A percentile compares a stretch with the other conserved stretches of the same genome.
These are phyloP conservation scores for Empis livida DNA, from an alignment of 2,888 invertebrate genomes.

Conservation along the genomic window DNA sequence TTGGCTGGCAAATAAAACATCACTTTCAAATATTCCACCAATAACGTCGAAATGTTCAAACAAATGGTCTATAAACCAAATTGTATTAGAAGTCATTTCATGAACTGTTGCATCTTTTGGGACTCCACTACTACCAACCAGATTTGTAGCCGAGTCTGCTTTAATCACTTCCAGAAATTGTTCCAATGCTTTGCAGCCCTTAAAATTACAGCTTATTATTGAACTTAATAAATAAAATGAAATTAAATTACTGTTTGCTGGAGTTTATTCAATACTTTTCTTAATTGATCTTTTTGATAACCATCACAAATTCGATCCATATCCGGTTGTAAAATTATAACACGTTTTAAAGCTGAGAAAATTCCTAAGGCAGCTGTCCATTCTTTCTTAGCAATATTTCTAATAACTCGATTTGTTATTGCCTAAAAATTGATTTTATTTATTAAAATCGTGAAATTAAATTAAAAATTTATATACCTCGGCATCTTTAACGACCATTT, in stretches of 20 bases:
- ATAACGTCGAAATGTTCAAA: conserved; percentile 66
- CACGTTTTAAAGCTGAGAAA: conserved; percentile 70
- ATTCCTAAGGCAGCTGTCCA: conserved; percentile 68
- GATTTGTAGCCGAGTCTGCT: conserved; percentile 59
- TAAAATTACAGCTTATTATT: too few species aligned
- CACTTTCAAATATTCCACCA: conserved; percentile 47
- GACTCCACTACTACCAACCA: conserved; percentile 39
- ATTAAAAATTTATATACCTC: conserved; percentile 45
- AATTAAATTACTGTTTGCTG: conserved; percentile 57
- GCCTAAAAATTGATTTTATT: conserved; percentile 38
- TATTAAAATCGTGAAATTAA: neutral
- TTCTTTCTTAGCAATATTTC: conserved; percentile 63
- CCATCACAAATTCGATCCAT: conserved; percentile 66
- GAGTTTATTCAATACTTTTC: conserved; percentile 57
- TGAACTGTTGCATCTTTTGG: conserved; percentile 98
- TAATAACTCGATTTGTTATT: conserved; percentile 59
- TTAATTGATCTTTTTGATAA: conserved; percentile 54
- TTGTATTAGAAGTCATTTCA: conserved; percentile 86
- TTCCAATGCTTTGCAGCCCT: conserved; percentile 83
- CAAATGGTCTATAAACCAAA: conserved; percentile 82
- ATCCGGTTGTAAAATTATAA: conserved; percentile 62
- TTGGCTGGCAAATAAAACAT: conserved; percentile 42
- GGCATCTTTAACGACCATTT: conserved; percentile 72
- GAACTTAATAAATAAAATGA: conserved; percentile 7
- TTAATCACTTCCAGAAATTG: conserved; percentile 85